Percentiles rank a stretch among this genome's conserved stretches.
Evolutionary conservation across 2,797 vertebrate species (phyloP).

Genomic region (Oceanodroma leucorhoa): DNA sequence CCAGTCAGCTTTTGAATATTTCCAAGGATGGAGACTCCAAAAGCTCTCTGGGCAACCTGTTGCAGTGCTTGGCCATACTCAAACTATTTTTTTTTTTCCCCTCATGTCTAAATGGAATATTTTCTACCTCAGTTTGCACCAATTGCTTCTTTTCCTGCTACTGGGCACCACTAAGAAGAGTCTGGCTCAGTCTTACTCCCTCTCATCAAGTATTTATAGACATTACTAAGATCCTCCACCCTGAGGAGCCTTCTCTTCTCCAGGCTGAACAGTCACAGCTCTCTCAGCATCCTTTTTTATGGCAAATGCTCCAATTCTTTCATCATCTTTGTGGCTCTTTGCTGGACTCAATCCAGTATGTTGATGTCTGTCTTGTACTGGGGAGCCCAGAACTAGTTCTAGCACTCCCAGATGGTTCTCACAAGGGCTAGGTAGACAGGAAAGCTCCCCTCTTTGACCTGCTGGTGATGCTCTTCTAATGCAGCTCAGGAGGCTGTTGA

Average conservation of each 20-base stretch:
- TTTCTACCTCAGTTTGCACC: not conserved
- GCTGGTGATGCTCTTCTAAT: not conserved
- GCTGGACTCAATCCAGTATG: not conserved
- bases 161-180: not conserved
- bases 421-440: not conserved
- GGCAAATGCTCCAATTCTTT: not conserved
- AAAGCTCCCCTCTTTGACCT: not conserved
- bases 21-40: not conserved
- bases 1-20: not conserved
- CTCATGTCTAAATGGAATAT: not conserved
- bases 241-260: accelerated
- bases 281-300: not conserved
- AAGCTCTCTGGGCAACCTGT: not conserved
- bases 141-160: not conserved
- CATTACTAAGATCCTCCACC: not conserved
- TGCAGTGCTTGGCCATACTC: not conserved
- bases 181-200: not conserved
- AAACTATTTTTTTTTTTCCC: not conserved
- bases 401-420: not conserved
- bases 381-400: not conserved
- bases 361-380: not conserved
- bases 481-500: not conserved
- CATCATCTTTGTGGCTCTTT: not conserved
- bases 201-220: not conserved
- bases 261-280: not conserved